Evolutionary conservation across 2,113 vertebrate genomes (phyloP).

Genomic region (Bos taurus): DNA sequence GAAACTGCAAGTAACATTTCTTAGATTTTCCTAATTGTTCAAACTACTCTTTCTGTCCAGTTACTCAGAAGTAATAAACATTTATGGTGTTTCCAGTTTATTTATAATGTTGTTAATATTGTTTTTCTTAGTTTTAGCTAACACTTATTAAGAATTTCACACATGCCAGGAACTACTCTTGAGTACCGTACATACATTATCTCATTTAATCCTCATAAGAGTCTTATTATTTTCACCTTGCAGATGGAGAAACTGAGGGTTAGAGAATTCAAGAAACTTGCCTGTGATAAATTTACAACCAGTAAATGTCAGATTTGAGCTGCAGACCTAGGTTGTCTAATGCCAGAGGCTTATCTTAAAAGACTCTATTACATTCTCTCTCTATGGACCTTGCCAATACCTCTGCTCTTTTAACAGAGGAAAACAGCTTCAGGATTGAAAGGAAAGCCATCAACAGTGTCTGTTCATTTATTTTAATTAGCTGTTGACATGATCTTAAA

Average conservation of each 20-base stretch:
- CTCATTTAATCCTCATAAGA: background rate
- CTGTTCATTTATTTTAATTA: background rate
- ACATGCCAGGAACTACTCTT: background rate
- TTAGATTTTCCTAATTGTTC: background rate
- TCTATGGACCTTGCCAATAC: background rate
- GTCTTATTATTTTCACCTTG: constrained; percentile 7
- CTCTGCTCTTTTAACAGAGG: background rate
- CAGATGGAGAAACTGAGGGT: background rate
- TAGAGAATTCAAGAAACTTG: background rate
- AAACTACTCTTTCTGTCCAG: background rate
- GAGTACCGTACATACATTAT: background rate
- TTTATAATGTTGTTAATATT: background rate
- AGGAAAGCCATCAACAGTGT: background rate
- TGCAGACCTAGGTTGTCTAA: background rate
- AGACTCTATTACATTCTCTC: background rate
- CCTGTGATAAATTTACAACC: background rate
- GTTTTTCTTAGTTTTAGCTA: constrained; percentile 24
- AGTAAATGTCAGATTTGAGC: background rate
- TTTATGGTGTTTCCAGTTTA: background rate
- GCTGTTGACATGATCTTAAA: background rate
- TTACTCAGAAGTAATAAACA: background rate
- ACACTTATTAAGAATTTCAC: constrained; percentile 13
- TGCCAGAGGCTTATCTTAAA: background rate
- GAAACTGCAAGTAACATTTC: constrained; percentile 4
- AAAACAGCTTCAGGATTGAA: background rate